Base-by-base conservation (phyloP, 2,888 invertebrate genomes). In the Alviniconcha strummeri region DNA sequence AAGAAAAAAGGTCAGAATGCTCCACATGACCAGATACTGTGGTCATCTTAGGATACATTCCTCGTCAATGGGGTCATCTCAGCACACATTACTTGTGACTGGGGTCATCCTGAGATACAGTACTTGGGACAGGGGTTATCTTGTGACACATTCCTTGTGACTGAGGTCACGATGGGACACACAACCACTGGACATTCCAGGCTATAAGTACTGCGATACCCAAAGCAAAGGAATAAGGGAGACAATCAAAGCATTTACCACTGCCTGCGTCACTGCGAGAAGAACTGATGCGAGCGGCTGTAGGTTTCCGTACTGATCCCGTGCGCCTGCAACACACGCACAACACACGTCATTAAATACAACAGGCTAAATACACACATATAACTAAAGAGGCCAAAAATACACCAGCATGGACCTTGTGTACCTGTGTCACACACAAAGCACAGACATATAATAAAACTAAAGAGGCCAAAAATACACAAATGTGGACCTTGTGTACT, bases 201-300 rank as follows among this genome's bases (percentile, higher is more conserved):
- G 36, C 36, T 36, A 36, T 36, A 36, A 36, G 7, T 17, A 71
- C n/a, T 17, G 17, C 17, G 71, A 71, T n/a, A 19, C 8, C 0
- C 17, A 67, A 52, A 55, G 36, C 67, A 72, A 54, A 56, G 55
- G 60, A 11, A 13, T 11, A 8, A 13, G 60, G 60, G 13, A n/a
- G 13, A n/a, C 11, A 54, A 55, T 11, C 19, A n/a, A 13, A 83
- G 13, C 11, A 64, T 15, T 64, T 56, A 72, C 82, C 89, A 89
- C 90, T 90, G 55, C 91, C 90, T 67, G 91, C 90, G 84, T 91
- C 91, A 87, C 91, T 91, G 9, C 89, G 85, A 8, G 90, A 89
- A 36, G 90, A 90, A 72, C 90, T 88, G 81, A 89, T 87, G 80
- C 90, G 84, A 5, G 86, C 80, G 0, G 85, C 75, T 5, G 80